These are phyloP conservation scores for Heliothis virescens DNA, from an alignment of 1,140 invertebrate genomes.

Conservation along the genomic window DNA sequence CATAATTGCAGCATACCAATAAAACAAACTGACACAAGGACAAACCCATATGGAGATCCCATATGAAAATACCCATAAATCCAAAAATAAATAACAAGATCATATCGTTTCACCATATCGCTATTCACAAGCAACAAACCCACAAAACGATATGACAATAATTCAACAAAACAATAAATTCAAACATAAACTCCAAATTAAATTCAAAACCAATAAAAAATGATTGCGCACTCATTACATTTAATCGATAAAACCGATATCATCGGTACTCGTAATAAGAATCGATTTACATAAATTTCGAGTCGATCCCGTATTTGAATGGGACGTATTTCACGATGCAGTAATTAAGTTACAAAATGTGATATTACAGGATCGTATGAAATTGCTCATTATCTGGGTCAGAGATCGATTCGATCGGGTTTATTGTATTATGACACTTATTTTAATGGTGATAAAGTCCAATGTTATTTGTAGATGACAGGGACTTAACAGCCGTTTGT, in stretches of 20 bases:
- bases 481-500: no score
- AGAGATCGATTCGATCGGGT: constrained; percentile 6
- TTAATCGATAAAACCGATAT: constrained; percentile 16
- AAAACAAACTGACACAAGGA: no score
- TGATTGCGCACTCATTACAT: constrained; percentile 27
- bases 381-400: constrained; percentile 33
- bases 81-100: no score
- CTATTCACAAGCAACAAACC: neutral
- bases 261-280: constrained; percentile 37
- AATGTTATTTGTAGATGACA: neutral
- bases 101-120: no score
- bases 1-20: no score
- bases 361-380: constrained; percentile 25
- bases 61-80: no score
- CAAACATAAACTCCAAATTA: constrained; percentile 5
- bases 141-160: neutral
- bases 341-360: constrained; percentile 46
- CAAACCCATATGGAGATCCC: no score
- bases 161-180: constrained; percentile 7
- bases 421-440: neutral
- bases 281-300: constrained; percentile 47
- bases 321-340: constrained; percentile 39
- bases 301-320: constrained; percentile 34
- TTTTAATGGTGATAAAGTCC: neutral
- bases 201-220: constrained; percentile 44